Percentiles rank a stretch among this genome's conserved stretches.
Conservation (phyloP, 2,113 vertebrate genomes). For the Oreochromis spilurus region DNA sequence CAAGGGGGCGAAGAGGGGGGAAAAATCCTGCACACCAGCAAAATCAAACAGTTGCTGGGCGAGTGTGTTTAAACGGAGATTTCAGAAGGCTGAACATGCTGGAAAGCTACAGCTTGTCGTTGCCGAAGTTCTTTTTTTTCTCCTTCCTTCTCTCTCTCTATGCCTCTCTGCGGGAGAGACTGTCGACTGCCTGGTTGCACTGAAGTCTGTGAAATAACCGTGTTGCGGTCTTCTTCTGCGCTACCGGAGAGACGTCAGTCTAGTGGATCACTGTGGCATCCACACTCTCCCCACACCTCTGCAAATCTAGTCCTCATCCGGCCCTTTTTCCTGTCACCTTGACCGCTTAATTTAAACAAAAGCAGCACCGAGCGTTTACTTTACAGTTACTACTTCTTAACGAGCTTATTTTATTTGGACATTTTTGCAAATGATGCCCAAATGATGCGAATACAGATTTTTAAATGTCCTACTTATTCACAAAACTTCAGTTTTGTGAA, state of each 20-base stretch:
- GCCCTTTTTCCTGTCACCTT: conserved; percentile 22
- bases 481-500: neutral
- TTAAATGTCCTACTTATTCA: neutral
- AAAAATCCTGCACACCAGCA: conserved; percentile 1
- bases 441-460: neutral
- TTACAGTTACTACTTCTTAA: neutral
- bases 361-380: neutral
- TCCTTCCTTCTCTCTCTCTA: neutral
- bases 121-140: conserved; percentile 12
- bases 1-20: neutral
- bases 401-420: neutral
- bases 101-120: conserved; percentile 27
- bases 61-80: conserved; percentile 29
- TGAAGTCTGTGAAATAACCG: conserved; percentile 37
- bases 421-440: neutral
- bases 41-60: conserved; percentile 51
- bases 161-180: conserved; percentile 18
- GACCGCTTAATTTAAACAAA: neutral
- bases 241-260: conserved; percentile 60
- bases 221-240: conserved; percentile 53
- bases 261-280: conserved; percentile 43
- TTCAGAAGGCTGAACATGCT: conserved; percentile 62
- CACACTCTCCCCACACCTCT: conserved; percentile 26
- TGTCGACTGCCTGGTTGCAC: conserved; percentile 43
- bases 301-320: conserved; percentile 10